phyloP scores from a whole-genome alignment of 2,797 vertebrate genomes.

The Spinus pinus region DNA sequence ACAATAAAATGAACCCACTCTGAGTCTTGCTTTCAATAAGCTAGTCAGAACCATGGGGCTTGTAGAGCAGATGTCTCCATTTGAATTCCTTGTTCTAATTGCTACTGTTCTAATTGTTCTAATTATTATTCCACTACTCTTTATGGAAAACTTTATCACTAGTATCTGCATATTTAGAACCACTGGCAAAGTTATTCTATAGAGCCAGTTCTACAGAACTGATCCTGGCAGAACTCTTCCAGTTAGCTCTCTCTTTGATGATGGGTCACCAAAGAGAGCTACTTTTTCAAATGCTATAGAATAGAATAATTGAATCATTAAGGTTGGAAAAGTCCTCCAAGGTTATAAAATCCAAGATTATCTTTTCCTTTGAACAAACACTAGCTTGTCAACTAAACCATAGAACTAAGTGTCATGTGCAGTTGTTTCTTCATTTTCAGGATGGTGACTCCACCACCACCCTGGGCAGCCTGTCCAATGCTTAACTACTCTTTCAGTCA shows the following conservation, averaged over 20 bases:
- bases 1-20: neutral
- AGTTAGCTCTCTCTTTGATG: neutral
- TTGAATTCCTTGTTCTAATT: neutral
- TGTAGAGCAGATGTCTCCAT: neutral
- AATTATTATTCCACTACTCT: neutral
- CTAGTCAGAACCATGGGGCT: neutral
- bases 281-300: neutral
- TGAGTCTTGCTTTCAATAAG: neutral
- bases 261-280: neutral
- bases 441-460: neutral
- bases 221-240: neutral
- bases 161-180: neutral
- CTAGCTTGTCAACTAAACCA: neutral
- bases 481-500: neutral
- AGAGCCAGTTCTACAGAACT: neutral
- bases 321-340: neutral
- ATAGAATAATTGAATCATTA: neutral
- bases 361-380: neutral
- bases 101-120: neutral
- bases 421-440: neutral
- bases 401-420: too few relatives aligned
- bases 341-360: neutral
- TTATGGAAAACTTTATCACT: neutral
- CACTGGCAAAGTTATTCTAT: neutral
- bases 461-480: rapidly evolving